Evolutionary conservation across 1,140 invertebrate genomes (phyloP).

Genomic region (Tetraneura akinire): DNA sequence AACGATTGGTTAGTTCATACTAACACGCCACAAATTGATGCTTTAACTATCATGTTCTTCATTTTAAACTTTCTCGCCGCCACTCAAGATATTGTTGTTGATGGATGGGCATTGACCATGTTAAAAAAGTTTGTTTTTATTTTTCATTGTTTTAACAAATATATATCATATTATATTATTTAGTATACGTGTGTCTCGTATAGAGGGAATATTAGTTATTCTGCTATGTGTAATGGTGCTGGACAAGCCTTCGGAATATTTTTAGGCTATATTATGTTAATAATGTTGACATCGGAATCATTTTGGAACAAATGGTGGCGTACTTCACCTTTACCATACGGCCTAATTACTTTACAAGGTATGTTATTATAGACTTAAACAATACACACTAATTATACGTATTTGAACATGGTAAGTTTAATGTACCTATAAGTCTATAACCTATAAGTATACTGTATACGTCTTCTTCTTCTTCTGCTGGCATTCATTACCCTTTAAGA

Average conservation of each 20-base stretch:
- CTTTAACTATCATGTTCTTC: conserved; percentile 87
- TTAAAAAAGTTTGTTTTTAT: conserved; percentile 72
- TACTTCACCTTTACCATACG: conserved; percentile 66
- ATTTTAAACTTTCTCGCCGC: conserved; percentile 93
- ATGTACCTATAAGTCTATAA: too few species aligned
- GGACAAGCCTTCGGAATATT: conserved; percentile 98
- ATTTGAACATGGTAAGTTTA: not conserved
- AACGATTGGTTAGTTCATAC: conserved; percentile 71
- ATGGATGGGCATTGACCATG: conserved; percentile 99
- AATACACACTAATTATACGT: not conserved
- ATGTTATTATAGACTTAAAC: conserved; percentile 47
- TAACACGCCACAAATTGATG: conserved; percentile 71
- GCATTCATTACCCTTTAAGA: too few species aligned
- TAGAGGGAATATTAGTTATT: conserved; percentile 92
- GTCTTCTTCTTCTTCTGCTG: too few species aligned
- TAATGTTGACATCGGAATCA: conserved; percentile 93
- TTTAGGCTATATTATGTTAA: conserved; percentile 94
- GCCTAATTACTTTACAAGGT: conserved; percentile 84
- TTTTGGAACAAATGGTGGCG: conserved; percentile 95
- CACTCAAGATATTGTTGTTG: conserved; percentile 99
- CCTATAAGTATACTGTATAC: too few species aligned
- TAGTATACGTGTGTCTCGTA: conserved; percentile 38
- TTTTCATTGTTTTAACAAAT: not conserved
- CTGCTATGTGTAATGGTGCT: conserved; percentile 97
- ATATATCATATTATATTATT: conserved; percentile 4